Evolutionary conservation across 2,113 vertebrate species (phyloP), one percentile per base, ranked within the genome.

Genomic region (Aldabrachelys gigantea): DNA sequence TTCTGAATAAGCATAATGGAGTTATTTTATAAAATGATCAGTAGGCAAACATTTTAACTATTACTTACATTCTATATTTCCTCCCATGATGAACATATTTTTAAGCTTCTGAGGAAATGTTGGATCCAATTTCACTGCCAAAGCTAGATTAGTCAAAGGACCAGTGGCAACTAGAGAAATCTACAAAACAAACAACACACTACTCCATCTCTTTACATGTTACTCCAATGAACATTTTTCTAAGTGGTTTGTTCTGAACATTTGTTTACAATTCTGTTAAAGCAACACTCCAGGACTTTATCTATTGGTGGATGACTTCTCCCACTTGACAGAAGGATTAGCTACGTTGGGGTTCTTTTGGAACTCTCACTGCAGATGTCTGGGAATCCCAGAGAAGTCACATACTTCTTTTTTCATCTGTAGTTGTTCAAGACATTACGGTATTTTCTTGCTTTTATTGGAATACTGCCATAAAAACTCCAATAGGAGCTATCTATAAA

Each of bases 71-170:
- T 99, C 98, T 12, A 98, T 98, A 97, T 99, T 99, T 85, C 98
- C 99, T 89, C 98, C 99, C 99, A 99, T 99, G 91, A 99, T 98
- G 97, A 98, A 99, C 44, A 99, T 97, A 65, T 94, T 95, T 92
- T 96, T 91, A 4, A 99, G 97, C 96, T 98, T 98, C 87, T 97
- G 94, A 0, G 98, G 98, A 25, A 99, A 96, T 27, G 97, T 96
- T 12, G 98, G 98, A 81, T 99, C 98, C 93, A 99, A 94, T 87
- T 95, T 98, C 88, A 98, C 96, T 53, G 99, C 98, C 93, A 99
- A 87, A 80, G 99, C 98, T 96, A 99, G 82, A 94, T 99, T 99
- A 41, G 99, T 99, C 85, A 99, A 97, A 2, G 98, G 99, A 10
- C 98, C 99, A 19, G 94, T 98, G 88, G 98, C 98, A 94, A 99